These are phyloP conservation scores for Phrixothrix hirtus DNA, from an alignment of 2,888 invertebrate species.

Conservation along the genomic window DNA sequence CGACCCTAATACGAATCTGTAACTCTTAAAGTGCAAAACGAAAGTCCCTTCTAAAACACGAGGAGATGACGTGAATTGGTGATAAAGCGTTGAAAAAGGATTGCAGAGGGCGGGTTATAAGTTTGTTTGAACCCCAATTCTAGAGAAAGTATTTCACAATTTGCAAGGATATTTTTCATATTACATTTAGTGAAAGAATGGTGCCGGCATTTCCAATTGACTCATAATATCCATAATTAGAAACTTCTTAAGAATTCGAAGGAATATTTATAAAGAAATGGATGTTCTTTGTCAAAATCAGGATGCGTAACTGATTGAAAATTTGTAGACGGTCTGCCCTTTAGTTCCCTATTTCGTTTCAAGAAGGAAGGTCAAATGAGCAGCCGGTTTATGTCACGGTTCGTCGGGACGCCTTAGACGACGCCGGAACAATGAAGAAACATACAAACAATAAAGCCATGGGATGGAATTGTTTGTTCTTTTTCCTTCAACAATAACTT, in stretches of 20 bases:
- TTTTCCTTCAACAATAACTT: slow-evolving; percentile 35
- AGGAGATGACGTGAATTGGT: slow-evolving; percentile 37
- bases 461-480: slow-evolving; percentile 40
- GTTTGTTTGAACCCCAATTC: slow-evolving; percentile 31
- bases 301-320: slow-evolving; percentile 25
- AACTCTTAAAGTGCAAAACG: slow-evolving; percentile 13
- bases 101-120: slow-evolving; percentile 35
- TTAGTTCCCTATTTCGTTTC: slow-evolving; percentile 30
- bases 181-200: neutral
- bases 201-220: too few relatives aligned
- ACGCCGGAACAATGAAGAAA: slow-evolving; percentile 29
- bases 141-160: slow-evolving; percentile 21
- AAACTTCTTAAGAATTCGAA: too few relatives aligned
- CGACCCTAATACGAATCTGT: slow-evolving; percentile 15
- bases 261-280: neutral
- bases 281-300: slow-evolving; percentile 17
- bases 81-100: slow-evolving; percentile 38
- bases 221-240: too few relatives aligned
- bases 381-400: slow-evolving; percentile 38
- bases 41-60: slow-evolving; percentile 33
- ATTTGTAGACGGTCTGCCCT: slow-evolving; percentile 31
- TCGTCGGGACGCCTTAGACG: slow-evolving; percentile 36
- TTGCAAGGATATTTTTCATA: slow-evolving; percentile 32
- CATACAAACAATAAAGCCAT: slow-evolving; percentile 40
- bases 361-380: slow-evolving; percentile 35